phyloP scores from a whole-genome alignment of 2,888 invertebrate genomes.

The Lasioglossum vierecki region DNA sequence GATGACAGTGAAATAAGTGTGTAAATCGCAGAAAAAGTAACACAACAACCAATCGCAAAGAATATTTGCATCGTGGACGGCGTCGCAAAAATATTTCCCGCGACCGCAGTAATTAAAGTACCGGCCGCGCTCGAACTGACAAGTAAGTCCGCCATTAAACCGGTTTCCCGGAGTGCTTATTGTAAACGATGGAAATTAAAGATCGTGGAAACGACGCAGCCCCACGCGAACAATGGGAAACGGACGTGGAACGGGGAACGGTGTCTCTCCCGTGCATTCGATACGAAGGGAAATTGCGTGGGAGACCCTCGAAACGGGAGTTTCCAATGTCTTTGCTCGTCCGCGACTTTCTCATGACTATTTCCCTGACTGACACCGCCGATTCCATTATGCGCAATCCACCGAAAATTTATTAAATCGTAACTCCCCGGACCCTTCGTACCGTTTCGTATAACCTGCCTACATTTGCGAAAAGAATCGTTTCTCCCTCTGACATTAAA shows the following conservation, averaged over 20 bases:
- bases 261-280: conserved; percentile 13
- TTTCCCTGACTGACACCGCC: neutral
- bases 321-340: neutral
- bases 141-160: conserved; percentile 43
- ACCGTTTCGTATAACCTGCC: neutral
- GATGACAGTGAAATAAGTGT: neutral
- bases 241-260: neutral
- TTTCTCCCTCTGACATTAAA: neutral
- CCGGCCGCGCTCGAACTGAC: conserved; percentile 25
- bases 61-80: neutral
- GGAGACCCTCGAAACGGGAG: conserved; percentile 15
- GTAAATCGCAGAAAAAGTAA: neutral
- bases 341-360: neutral
- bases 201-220: conserved; percentile 43
- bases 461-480: neutral
- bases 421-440: neutral
- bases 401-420: conserved; percentile 12
- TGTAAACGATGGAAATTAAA: conserved; percentile 53
- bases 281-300: conserved; percentile 29
- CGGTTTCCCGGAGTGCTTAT: conserved; percentile 46
- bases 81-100: conserved; percentile 46
- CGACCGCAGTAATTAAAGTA: conserved; percentile 54
- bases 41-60: neutral
- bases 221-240: conserved; percentile 35
- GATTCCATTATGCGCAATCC: neutral